These are phyloP conservation scores for Zeugodacus cucurbitae DNA, from an alignment of 1,140 invertebrate species.

Conservation along the genomic window DNA sequence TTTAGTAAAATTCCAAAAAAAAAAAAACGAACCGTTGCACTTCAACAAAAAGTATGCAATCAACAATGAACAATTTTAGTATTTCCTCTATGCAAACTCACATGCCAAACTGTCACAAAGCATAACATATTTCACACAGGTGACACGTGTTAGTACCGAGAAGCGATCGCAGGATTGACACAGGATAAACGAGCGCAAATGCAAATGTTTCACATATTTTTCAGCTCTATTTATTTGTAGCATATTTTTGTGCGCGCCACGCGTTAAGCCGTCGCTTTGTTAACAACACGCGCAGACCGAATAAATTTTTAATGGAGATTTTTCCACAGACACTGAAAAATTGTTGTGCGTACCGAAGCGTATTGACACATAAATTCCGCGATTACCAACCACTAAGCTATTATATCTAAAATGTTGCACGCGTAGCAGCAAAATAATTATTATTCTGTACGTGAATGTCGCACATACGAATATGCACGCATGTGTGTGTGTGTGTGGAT, in stretches of 20 bases:
- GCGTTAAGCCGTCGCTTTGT: neutral
- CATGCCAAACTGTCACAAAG: slow-evolving; percentile 40
- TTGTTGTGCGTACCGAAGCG: slow-evolving; percentile 20
- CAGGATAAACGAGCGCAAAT: slow-evolving; percentile 38
- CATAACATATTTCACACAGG: slow-evolving; percentile 45
- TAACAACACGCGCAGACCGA: neutral
- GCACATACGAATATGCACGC: neutral
- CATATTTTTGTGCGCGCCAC: neutral
- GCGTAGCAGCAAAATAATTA: neutral
- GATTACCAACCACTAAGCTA: slow-evolving; percentile 1
- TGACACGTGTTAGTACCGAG: slow-evolving; percentile 37
- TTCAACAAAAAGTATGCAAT: neutral
- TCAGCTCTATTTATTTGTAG: neutral
- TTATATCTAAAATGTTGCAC: slow-evolving; percentile 4
- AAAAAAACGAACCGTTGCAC: neutral
- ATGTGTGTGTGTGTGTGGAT: neutral
- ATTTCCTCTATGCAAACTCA: slow-evolving; percentile 28
- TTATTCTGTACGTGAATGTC: neutral
- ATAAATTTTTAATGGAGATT: slow-evolving; percentile 1
- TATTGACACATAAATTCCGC: slow-evolving; percentile 27
- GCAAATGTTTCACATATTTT: slow-evolving; percentile 39
- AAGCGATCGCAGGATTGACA: slow-evolving; percentile 17
- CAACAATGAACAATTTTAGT: neutral
- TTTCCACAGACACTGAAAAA: neutral
- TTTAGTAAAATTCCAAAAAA: neutral